Conservation (phyloP, 2,797 vertebrate species). For the Syngnathus rostellatus region DNA sequence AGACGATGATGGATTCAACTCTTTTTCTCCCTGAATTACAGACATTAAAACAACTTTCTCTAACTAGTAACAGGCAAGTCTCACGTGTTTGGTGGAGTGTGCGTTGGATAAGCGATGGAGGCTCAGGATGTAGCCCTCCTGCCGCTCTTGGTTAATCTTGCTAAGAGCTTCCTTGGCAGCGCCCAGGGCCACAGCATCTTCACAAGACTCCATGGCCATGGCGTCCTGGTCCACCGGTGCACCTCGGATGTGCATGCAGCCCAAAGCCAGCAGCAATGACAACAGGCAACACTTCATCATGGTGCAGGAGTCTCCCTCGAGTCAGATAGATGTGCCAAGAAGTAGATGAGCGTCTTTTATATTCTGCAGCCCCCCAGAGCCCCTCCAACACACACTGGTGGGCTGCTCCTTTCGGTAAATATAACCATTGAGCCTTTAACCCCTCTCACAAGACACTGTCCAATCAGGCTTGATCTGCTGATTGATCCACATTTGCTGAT, state of each 20-base stretch:
- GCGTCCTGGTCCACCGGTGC: slow-evolving; percentile 37
- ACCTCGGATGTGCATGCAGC: slow-evolving; percentile 21
- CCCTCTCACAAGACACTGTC: slow-evolving; percentile 1
- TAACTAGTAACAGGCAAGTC: slow-evolving; percentile 16
- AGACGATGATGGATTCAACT: not conserved
- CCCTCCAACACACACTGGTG: not conserved
- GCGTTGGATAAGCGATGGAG: slow-evolving; percentile 59
- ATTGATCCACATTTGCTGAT: not conserved
- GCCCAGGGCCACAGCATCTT: slow-evolving; percentile 18
- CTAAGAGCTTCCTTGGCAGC: slow-evolving; percentile 51
- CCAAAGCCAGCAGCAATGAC: slow-evolving; percentile 42
- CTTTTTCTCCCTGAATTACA: too few relatives aligned
- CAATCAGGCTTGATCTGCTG: not conserved
- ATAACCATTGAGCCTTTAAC: slow-evolving; percentile 38
- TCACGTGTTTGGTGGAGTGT: slow-evolving; percentile 54
- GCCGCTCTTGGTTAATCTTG: slow-evolving; percentile 63
- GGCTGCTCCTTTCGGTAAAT: slow-evolving; percentile 20
- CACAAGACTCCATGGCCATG: slow-evolving; percentile 42
- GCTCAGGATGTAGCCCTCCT: slow-evolving; percentile 59
- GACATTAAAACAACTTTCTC: too few relatives aligned
- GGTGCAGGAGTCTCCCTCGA: slow-evolving; percentile 14
- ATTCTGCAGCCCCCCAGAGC: slow-evolving; percentile 8
- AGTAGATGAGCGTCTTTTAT: slow-evolving; percentile 28
- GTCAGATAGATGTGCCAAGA: not conserved
- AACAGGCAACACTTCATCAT: slow-evolving; percentile 54